Evolutionary conservation across 2,888 invertebrate species (phyloP).

Genomic region (Spodoptera picta): DNA sequence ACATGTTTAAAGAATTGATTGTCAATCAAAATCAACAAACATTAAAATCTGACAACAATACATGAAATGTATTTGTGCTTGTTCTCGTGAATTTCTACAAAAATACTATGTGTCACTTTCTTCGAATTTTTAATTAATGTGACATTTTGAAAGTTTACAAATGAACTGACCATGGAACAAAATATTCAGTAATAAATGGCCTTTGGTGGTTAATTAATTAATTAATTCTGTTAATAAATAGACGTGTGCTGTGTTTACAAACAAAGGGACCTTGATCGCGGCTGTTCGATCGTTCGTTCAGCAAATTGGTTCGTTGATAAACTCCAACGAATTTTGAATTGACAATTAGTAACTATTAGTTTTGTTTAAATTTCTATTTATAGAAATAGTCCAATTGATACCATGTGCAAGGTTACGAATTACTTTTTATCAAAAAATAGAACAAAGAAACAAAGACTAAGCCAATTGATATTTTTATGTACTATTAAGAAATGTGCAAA

Average conservation of each 20-base stretch:
- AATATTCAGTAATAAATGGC: conserved; percentile 14
- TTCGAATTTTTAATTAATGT: no score
- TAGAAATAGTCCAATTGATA: background rate
- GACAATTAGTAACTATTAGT: background rate
- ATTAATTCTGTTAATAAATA: conserved; percentile 30
- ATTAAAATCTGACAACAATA: no score
- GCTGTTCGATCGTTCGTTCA: conserved; percentile 10
- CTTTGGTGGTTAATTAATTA: conserved; percentile 24
- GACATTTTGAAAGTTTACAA: conserved; percentile 27
- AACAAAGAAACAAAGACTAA: no score
- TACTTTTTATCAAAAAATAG: no score
- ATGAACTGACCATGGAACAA: conserved; percentile 27
- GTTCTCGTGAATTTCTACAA: no score
- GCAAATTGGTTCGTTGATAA: conserved; percentile 31
- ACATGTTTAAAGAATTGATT: no score
- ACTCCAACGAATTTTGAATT: conserved; percentile 19
- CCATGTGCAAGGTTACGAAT: background rate
- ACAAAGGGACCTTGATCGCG: conserved; percentile 14
- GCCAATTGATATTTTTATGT: no score
- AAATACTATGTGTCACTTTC: no score
- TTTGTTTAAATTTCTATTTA: no score
- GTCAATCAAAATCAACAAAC: no score
- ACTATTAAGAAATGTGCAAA: no score
- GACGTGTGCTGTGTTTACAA: conserved; percentile 2
- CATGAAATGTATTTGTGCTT: no score